Evolutionary conservation across 1,140 invertebrate species (phyloP), one percentile per base, ranked within the genome.

Genomic region (Plectrocnemia conspersa): DNA sequence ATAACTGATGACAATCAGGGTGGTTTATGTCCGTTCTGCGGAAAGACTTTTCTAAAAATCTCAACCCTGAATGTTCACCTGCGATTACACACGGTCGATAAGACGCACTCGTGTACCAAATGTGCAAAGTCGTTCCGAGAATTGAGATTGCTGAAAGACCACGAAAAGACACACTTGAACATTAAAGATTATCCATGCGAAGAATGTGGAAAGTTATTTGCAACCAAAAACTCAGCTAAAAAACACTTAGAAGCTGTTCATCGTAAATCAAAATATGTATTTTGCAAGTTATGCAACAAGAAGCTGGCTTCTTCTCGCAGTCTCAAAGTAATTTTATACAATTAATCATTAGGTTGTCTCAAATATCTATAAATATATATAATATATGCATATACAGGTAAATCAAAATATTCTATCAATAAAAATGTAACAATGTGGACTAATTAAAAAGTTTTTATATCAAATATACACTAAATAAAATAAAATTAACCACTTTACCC

Each of bases 161-260:
- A 61, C 18, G 59, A 61, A 29, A 38, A 44, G 33, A 61, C 55
- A 22, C 59, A 61, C 29, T 32, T 57, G 1, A 61, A 61, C n/a
- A 57, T 61, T 7, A 49, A 47, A 48, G 50, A 61, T 46, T 61
- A 50, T 33, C 54, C 59, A 2, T 61, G 59, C 19, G 59, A 61
- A 45, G 54, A 54, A 10, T 61, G 59, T 19, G 59, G 59, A 3
- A 61, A 61, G 15, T 25, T 61, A 11, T 61, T 61, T 16, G 29
- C 45, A 10, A 54, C 59, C 2, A 42, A 41, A 21, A 54, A 47
- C 41, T 45, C 49, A 42, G 59, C 55, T 18, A 61, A 57, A 33
- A 61, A 57, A 41, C 59, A 61, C 33, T 16, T 54, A 15, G 41
- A 50, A n/a, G 50, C 54, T 11, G 59, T 61, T 16, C 59, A 61